Evolutionary conservation across 2,888 invertebrate species (phyloP), one percentile per base, ranked within the genome.

Genomic region (Chrysolina americana): DNA sequence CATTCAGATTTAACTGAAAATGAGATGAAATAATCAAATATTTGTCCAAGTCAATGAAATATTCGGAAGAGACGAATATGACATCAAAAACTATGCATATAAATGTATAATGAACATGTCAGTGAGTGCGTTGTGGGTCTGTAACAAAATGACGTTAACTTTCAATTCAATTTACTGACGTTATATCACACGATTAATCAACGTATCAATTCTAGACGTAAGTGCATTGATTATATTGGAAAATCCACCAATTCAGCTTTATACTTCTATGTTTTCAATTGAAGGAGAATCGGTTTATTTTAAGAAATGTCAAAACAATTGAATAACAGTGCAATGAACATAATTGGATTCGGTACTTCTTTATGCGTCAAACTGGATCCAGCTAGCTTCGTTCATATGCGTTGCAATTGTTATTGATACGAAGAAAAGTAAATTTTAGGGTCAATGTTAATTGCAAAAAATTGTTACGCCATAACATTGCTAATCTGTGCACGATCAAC

Each of bases 221-320:
- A 21, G 11, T 19, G 9, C 11, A 53, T 48, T 3, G 48, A 48
- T 53, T 21, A 53, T 53, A 21, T 53, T 21, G 53, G 53, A 53
- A 53, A 23, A 10, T 53, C 53, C 53, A 53, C 53, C 53, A 53
- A 53, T 53, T 53, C 10, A 21, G 53, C 5, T 53, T 2, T 53
- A 19, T 13, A 15, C 5, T 53, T 53, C 21, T 53, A 48, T 48
- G 53, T 53, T 28, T 59, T 59, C 59, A 59, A 28, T 28, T 15
- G 59, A n/a, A 15, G 23, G 23, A 56, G 21, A 23, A 56, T 56
- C 21, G 6, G 59, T 59, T 59, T 59, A 59, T 59, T 59, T 59
- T 36, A 28, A 59, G 59, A 59, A 28, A 59, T 59, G 36, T 59
- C 59, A 59, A 13, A 59, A 59, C 36, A 59, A 59, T 59, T 28